These are phyloP conservation scores for Sebastiscus albofasciatus DNA, from an alignment of 2,797 vertebrate species.

Conservation along the genomic window DNA sequence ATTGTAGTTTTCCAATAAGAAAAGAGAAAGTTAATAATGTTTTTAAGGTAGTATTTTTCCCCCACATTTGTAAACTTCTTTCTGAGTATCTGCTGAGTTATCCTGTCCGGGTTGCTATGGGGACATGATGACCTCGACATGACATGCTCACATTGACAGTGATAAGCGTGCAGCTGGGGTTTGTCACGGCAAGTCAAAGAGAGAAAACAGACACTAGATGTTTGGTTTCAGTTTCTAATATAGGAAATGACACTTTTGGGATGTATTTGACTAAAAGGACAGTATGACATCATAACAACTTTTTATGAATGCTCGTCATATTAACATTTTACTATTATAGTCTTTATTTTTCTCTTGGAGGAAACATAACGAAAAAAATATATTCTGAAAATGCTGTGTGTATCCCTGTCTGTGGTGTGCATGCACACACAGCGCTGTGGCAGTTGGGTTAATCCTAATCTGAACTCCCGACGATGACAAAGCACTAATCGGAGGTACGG, in stretches of 20 bases:
- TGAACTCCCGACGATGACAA: slow-evolving; percentile 53
- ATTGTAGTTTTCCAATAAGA: not conserved
- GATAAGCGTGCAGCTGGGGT: slow-evolving; percentile 39
- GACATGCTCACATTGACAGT: not conserved
- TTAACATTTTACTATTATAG: not conserved
- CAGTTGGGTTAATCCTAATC: slow-evolving; percentile 67
- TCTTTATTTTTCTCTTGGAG: not conserved
- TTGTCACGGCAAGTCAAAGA: not conserved
- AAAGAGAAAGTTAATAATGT: not conserved
- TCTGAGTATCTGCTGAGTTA: slow-evolving; percentile 12
- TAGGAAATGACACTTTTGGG: not conserved
- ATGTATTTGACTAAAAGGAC: not conserved
- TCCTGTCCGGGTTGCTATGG: slow-evolving; percentile 29
- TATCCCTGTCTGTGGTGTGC: not conserved
- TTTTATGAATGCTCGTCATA: not conserved
- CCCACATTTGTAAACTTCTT: not conserved
- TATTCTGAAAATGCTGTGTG: not conserved
- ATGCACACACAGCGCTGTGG: not conserved
- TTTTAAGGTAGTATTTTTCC: not conserved
- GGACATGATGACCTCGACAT: slow-evolving; percentile 8
- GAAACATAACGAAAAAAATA: not conserved
- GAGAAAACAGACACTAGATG: not conserved
- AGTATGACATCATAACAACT: not conserved
- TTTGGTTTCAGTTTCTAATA: not conserved
- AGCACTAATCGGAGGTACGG: slow-evolving; percentile 48